A percentile compares a stretch with the other conserved stretches of the same genome.
These are phyloP conservation scores for Ephestia elutella DNA, from an alignment of 1,140 invertebrate genomes.

Conservation along the genomic window DNA sequence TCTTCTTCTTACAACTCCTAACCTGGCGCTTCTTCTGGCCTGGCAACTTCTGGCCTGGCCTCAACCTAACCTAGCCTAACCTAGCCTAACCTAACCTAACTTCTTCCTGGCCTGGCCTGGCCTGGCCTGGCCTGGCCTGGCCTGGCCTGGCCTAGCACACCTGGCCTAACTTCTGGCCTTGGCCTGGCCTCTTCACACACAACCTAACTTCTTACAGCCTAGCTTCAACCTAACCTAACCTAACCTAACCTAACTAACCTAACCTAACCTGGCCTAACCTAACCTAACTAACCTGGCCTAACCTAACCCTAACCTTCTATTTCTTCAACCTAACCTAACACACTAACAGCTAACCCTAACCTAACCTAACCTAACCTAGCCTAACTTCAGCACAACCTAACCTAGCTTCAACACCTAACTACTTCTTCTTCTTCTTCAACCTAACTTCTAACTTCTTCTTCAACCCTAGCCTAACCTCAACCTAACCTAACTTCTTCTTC, in stretches of 20 bases:
- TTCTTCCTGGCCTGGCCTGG: no score
- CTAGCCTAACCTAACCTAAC: slow-evolving; percentile 21
- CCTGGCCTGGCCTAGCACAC: no score
- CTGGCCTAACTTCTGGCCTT: no score
- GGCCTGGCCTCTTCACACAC: slow-evolving; percentile 20
- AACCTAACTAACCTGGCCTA: slow-evolving; percentile 20
- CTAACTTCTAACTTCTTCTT: no score
- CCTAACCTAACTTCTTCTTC: no score
- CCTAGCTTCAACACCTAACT: slow-evolving; percentile 19
- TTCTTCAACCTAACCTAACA: slow-evolving; percentile 19
- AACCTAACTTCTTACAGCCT: no score
- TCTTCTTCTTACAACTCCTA: no score
- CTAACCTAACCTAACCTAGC: no score
- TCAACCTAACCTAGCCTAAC: slow-evolving; percentile 37
- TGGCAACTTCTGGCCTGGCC: neutral
- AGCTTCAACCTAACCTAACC: no score
- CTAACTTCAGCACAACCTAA: no score
- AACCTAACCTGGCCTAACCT: slow-evolving; percentile 21
- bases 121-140: no score
- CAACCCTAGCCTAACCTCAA: slow-evolving; percentile 10
- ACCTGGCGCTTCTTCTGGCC: neutral
- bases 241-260: slow-evolving; percentile 19
- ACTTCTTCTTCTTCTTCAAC: slow-evolving; percentile 11
- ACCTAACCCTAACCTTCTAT: slow-evolving; percentile 23
- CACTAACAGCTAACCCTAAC: slow-evolving; percentile 21